Evolutionary conservation across 2,888 invertebrate genomes (phyloP).

Genomic region (Polyploca ridens): DNA sequence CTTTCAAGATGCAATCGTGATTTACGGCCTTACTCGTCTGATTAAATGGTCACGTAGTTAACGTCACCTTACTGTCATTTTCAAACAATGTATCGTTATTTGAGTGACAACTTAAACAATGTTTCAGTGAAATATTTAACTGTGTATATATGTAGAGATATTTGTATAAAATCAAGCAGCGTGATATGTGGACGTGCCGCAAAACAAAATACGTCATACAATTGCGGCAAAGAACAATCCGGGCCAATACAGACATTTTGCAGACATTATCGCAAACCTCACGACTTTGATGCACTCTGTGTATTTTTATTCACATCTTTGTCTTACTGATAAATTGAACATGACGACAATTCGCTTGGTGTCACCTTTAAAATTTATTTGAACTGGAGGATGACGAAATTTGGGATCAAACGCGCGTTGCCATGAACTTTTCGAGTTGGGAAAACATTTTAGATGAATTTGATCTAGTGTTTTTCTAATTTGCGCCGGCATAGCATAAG

Average conservation of each 20-base stretch:
- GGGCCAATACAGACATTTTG: background rate
- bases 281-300: background rate
- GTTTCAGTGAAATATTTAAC: too few relatives aligned
- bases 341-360: background rate
- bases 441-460: too few relatives aligned
- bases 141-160: background rate
- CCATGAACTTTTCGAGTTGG: too few relatives aligned
- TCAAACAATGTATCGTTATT: too few relatives aligned
- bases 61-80: too few relatives aligned
- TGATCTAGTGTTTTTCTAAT: too few relatives aligned
- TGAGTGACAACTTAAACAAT: too few relatives aligned
- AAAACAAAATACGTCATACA: background rate
- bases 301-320: constrained; percentile 1
- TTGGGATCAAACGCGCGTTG: background rate
- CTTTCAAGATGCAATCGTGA: too few relatives aligned
- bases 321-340: background rate
- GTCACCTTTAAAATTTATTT: background rate
- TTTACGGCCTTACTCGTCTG: too few relatives aligned
- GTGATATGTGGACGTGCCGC: background rate
- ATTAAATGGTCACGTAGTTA: too few relatives aligned
- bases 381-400: background rate
- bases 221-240: background rate
- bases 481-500: too few relatives aligned
- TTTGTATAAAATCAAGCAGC: background rate
- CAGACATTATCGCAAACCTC: background rate